Base-by-base conservation (phyloP, 2,797 vertebrate genomes). In the Hippocampus kuda region DNA sequence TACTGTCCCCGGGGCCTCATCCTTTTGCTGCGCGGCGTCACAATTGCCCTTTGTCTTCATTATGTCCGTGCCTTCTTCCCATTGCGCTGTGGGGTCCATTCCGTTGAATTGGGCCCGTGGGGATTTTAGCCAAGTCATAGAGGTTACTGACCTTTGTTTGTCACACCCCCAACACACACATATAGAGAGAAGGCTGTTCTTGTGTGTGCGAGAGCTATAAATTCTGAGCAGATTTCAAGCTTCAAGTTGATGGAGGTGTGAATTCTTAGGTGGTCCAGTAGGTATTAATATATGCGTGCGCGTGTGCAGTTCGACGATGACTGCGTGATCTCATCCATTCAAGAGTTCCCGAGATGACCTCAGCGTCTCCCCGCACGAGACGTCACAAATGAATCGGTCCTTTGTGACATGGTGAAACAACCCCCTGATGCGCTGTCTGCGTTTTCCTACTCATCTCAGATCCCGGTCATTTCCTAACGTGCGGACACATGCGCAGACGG, bases 41-140 rank as follows among this genome's bases (percentile, higher is more conserved):
- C 91, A 91, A 91, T 91, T 88, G 87, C 73, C 80, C 82, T 90
- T 92, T 91, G 91, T 91, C 80, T 84, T 88, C 86, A 89, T 91
- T 91, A 86, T 90, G 90, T 89, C 80, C 75, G 81, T 84, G 83
- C 87, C 89, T 88, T 92, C 89, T 91, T 91, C 89, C 88, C 90
- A 86, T 87, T 90, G 88, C 89, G 56, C 85, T 90, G 90, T 90
- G 90, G 88, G 89, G 90, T 91, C 89, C 85, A 84, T 90, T 90
- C 88, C 87, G 81, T 81, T 85, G 89, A 91, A 91, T 88, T 89
- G 86, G 84, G 84, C 90, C 91, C 87, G 74, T 87, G 86, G 91
- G 91, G 90, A 91, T 91, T 91, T 91, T 86, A 85, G 86, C 87
- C 87, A 85, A 90, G 89, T 91, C 88, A 90, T 85, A 81, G 82